Conservation (phyloP, 2,888 invertebrate species). For the Eupithecia centaureata region DNA sequence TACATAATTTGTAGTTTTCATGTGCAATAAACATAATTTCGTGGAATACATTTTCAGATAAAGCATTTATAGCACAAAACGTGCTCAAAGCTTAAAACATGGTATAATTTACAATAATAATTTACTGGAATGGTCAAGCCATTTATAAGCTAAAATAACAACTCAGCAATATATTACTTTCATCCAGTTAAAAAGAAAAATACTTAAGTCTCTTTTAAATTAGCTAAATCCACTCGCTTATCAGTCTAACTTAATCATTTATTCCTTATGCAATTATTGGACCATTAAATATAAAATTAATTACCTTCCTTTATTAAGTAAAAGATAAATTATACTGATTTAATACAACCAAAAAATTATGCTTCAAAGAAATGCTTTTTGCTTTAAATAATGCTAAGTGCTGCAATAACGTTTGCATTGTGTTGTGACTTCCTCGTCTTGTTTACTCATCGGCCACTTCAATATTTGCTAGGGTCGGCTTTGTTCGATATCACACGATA, state of each 20-base stretch:
- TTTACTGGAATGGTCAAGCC: conserved; percentile 33
- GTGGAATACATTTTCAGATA: conserved; percentile 11
- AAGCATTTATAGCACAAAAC: neutral
- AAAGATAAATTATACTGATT: conserved; percentile 44
- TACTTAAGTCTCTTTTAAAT: conserved; percentile 25
- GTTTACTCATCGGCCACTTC: neutral
- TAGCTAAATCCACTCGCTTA: conserved; percentile 46
- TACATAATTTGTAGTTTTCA: conserved; percentile 7
- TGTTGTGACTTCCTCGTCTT: neutral
- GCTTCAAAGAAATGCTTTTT: conserved; percentile 31
- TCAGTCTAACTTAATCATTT: conserved; percentile 59
- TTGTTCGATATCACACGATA: conserved; percentile 30
- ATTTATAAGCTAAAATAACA: conserved; percentile 22
- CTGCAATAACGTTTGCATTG: neutral
- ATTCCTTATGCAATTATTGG: conserved; percentile 70
- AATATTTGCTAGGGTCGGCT: neutral
- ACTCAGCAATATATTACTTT: conserved; percentile 21
- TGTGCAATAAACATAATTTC: conserved; percentile 22
- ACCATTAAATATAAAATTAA: conserved; percentile 53
- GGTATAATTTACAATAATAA: conserved; percentile 10
- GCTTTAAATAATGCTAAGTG: neutral
- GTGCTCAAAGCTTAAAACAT: neutral
- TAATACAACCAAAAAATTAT: conserved; percentile 41
- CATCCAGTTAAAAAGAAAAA: conserved; percentile 28
- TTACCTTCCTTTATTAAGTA: conserved; percentile 46